Evolutionary conservation across 2,113 vertebrate species (phyloP).

Genomic region (Nesoenas mayeri): DNA sequence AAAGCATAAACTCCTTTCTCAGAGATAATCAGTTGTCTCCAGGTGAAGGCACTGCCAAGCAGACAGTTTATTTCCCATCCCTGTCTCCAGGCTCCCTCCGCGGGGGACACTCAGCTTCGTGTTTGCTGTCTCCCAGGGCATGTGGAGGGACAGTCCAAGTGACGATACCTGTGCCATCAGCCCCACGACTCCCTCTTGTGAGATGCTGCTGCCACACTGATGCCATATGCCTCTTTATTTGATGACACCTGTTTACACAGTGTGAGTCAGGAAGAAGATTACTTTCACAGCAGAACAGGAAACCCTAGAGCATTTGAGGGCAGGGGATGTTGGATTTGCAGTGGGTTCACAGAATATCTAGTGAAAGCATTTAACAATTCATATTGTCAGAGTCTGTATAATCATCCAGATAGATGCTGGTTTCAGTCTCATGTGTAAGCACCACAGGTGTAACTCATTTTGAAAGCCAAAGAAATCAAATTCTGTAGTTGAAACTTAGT

Average conservation of each 20-base stretch:
- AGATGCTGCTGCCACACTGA: conserved; percentile 10
- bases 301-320: neutral
- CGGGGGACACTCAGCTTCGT: neutral
- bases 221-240: conserved; percentile 64
- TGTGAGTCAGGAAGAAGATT: conserved; percentile 35
- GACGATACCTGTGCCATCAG: neutral
- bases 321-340: neutral
- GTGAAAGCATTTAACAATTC: neutral
- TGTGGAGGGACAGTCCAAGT: neutral
- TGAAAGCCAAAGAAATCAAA: neutral
- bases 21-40: neutral
- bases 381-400: neutral
- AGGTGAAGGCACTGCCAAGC: neutral
- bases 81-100: neutral
- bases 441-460: neutral
- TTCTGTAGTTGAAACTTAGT: neutral
- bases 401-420: neutral
- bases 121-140: neutral
- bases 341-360: neutral
- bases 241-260: conserved; percentile 57
- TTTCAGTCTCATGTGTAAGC: neutral
- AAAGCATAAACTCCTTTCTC: neutral
- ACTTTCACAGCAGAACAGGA: conserved; percentile 22
- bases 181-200: conserved; percentile 3
- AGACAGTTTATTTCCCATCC: neutral